Conservation (phyloP, 1,140 invertebrate genomes). For the Sminthurinus signatus region DNA sequence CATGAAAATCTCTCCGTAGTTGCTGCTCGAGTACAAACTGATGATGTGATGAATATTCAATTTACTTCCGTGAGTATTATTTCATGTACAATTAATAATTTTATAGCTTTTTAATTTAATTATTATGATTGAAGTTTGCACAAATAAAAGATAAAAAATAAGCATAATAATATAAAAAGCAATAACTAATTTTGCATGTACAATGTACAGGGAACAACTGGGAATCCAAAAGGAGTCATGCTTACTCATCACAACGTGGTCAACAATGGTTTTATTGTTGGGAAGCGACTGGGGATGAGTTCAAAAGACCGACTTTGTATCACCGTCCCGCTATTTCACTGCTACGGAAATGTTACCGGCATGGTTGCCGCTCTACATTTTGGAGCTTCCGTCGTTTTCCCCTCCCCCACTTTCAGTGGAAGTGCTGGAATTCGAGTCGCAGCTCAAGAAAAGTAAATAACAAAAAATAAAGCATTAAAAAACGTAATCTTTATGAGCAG, state of each 20-base stretch:
- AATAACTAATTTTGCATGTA: background rate
- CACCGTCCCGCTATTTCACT: constrained; percentile 89
- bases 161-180: background rate
- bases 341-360: constrained; percentile 71
- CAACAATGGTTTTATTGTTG: constrained; percentile 63
- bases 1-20: background rate
- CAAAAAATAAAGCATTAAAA: too few species aligned
- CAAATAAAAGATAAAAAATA: background rate
- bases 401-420: constrained; percentile 61
- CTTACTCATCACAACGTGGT: constrained; percentile 74
- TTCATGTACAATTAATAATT: background rate
- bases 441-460: constrained; percentile 58
- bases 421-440: constrained; percentile 59
- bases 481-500: too few species aligned
- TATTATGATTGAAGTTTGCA: background rate
- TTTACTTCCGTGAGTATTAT: constrained; percentile 32
- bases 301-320: constrained; percentile 54
- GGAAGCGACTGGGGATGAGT: constrained; percentile 13
- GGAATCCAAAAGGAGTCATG: constrained; percentile 78
- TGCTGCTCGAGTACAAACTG: constrained; percentile 24
- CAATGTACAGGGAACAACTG: constrained; percentile 67
- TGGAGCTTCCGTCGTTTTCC: constrained; percentile 64
- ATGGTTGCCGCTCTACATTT: constrained; percentile 55
- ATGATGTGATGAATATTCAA: constrained; percentile 40
- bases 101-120: background rate